Evolutionary conservation across 2,888 invertebrate genomes (phyloP).

Genomic region (Pyrrhosoma nymphula): DNA sequence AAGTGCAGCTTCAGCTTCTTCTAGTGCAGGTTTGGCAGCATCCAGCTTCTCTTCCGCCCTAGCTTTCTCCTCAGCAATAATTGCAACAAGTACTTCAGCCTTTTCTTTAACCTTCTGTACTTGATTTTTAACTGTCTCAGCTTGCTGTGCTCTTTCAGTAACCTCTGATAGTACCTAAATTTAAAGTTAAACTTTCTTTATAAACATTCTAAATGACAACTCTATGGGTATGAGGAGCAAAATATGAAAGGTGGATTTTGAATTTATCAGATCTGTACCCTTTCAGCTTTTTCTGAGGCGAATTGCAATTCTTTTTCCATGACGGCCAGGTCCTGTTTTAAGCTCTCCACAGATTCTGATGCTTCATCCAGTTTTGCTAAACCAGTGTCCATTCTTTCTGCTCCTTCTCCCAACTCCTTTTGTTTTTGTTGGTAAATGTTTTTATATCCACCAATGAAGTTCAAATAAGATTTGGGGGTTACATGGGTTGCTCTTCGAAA

Average conservation of each 20-base stretch:
- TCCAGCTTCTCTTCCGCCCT: conserved; percentile 95
- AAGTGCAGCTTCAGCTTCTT: conserved; percentile 96
- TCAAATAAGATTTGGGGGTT: conserved; percentile 97
- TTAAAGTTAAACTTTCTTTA: not conserved
- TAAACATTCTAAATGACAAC: not conserved
- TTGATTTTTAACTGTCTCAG: conserved; percentile 96
- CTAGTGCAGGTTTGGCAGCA: conserved; percentile 96
- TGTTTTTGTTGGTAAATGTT: conserved; percentile 94
- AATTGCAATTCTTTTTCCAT: conserved; percentile 97
- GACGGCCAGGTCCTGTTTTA: conserved; percentile 94
- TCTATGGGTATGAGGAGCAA: not conserved
- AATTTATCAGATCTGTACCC: conserved; percentile 78
- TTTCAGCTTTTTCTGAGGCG: conserved; percentile 95
- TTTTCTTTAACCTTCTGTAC: conserved; percentile 97
- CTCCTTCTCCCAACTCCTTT: conserved; percentile 93
- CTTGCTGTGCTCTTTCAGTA: conserved; percentile 95
- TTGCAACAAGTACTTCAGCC: conserved; percentile 92
- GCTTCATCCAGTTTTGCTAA: conserved; percentile 97
- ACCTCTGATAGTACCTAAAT: conserved; percentile 86
- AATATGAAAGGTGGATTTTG: not conserved
- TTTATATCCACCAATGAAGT: conserved; percentile 97
- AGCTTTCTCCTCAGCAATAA: conserved; percentile 93
- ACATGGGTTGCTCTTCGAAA: conserved; percentile 97
- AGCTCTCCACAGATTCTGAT: conserved; percentile 93
- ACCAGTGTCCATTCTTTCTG: conserved; percentile 96